Evolutionary conservation across 2,888 invertebrate genomes (phyloP), one percentile per base, ranked within the genome.

Genomic region (Onchidella celtica): DNA sequence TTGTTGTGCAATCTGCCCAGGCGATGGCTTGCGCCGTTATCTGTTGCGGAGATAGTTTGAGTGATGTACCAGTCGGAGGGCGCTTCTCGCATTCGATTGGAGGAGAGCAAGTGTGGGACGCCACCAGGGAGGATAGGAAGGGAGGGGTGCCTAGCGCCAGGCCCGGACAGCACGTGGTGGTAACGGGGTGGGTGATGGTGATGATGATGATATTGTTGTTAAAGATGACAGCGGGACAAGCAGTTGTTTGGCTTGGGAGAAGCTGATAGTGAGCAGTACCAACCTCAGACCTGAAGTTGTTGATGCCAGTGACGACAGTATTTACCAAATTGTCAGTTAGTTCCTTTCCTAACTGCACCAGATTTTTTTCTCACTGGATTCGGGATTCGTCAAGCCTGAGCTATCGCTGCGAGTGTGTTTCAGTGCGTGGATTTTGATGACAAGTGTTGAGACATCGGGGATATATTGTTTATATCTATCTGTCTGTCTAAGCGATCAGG

Each of bases 141-240:
- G 3, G 29, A 55, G 65, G 69, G 59, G 69, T 32, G 61, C 24
- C 40, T 57, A 69, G 69, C 69, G 38, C 74, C 57, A 17, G 14
- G 59, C 17, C 32, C 34, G 61, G 73, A 29, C n/a, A 29, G 34
- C 69, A 38, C 38, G 77, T 38, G 57, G 78, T 61, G 27, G 47
- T 38, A n/a, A n/a, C n/a, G n/a, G n/a, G 21, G 57, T 72, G 47
- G 21, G 38, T 29, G 68, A 69, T 66, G 57, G 21, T 40, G 27
- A 32, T 1, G 68, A 68, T 34, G 68, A 59, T 63, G 69, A 69
- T 61, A 40, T 55, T 68, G 59, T 36, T 69, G 78, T 36, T 57
- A 57, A 69, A 55, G 40, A 78, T 61, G 69, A 55, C 76, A 76
- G 76, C 69, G 27, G 55, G 69, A 70, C 78, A 70, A 78, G 76